Evolutionary conservation across 2,888 invertebrate species (phyloP).

Genomic region (Lobophora halterata): DNA sequence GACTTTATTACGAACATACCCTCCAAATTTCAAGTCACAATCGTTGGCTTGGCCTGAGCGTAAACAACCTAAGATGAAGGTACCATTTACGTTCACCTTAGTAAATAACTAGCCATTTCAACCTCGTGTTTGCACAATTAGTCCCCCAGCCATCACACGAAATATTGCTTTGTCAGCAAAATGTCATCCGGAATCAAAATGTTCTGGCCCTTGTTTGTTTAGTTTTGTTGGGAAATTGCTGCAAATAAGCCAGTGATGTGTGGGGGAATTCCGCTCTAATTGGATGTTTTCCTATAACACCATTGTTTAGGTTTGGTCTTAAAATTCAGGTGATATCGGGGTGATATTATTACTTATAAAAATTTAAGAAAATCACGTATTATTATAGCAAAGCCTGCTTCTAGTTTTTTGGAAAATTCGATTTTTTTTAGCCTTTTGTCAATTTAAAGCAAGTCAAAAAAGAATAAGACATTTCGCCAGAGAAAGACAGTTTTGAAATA

Average conservation of each 20-base stretch:
- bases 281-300: conserved; percentile 32
- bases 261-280: conserved; percentile 34
- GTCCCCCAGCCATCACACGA: conserved; percentile 34
- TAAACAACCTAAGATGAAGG: no score
- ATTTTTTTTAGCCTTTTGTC: no score
- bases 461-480: no score
- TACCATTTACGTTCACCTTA: conserved; percentile 19
- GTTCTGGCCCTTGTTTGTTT: conserved; percentile 35
- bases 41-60: no score
- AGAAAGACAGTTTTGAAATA: no score
- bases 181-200: conserved; percentile 42
- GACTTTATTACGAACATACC: no score
- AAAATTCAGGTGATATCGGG: conserved; percentile 1
- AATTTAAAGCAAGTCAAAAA: no score
- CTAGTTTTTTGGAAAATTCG: no score
- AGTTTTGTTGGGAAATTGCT: conserved; percentile 37
- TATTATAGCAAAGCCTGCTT: no score
- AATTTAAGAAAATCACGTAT: no score
- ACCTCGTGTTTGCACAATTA: conserved; percentile 51
- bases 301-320: conserved; percentile 17
- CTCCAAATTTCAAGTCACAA: no score
- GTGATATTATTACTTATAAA: no score
- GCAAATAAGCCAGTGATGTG: conserved; percentile 31
- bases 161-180: conserved; percentile 43
- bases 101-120: conserved; percentile 31